Conservation (phyloP, 2,113 vertebrate species). For the Muscicapa adusta region DNA sequence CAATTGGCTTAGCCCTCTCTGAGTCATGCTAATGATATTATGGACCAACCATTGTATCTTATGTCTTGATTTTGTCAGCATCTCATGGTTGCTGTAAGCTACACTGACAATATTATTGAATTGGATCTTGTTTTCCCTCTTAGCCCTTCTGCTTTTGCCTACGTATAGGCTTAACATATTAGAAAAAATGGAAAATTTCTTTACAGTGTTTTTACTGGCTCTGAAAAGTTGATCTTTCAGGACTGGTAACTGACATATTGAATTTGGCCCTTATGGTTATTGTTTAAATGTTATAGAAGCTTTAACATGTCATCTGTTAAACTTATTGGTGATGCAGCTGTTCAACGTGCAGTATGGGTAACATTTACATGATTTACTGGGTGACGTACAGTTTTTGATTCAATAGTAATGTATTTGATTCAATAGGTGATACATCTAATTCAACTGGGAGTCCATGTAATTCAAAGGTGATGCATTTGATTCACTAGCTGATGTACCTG, state of each 20-base stretch:
- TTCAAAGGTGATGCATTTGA: slow-evolving; percentile 75
- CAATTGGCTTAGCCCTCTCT: not conserved
- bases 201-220: not conserved
- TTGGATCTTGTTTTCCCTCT: not conserved
- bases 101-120: not conserved
- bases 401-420: slow-evolving; percentile 76
- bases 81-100: not conserved
- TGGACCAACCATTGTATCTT: not conserved
- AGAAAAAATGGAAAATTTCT: not conserved
- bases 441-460: slow-evolving; percentile 65
- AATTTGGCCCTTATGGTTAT: slow-evolving; percentile 66
- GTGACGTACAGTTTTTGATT: slow-evolving; percentile 73
- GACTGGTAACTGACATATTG: slow-evolving; percentile 61
- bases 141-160: not conserved
- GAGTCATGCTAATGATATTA: not conserved
- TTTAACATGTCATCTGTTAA: slow-evolving; percentile 75
- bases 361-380: slow-evolving; percentile 79
- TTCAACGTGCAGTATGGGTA: slow-evolving; percentile 65
- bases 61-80: not conserved
- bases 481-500: slow-evolving; percentile 75
- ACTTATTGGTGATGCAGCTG: slow-evolving; percentile 67
- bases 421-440: slow-evolving; percentile 73
- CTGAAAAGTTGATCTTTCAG: slow-evolving; percentile 15
- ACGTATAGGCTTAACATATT: not conserved
- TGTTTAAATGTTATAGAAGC: slow-evolving; percentile 72